These are phyloP conservation scores for Enteromius paludinosus DNA, from an alignment of 2,797 vertebrate genomes.

Conservation along the genomic window DNA sequence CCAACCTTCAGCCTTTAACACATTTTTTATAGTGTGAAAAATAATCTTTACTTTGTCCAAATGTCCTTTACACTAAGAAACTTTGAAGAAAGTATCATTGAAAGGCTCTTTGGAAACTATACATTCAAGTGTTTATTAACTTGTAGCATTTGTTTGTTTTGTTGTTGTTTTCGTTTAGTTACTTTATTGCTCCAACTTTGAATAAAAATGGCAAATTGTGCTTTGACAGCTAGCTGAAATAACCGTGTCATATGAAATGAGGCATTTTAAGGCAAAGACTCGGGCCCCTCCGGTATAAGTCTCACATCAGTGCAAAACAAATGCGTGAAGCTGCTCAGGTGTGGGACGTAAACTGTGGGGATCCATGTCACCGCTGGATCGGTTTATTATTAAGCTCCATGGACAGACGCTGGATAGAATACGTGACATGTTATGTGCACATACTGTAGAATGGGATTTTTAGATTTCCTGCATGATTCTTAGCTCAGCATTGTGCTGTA, in stretches of 20 bases:
- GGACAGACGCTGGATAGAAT: not conserved
- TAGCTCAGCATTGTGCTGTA: not conserved
- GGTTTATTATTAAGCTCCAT: not conserved
- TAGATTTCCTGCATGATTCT: not conserved
- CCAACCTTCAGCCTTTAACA: not conserved
- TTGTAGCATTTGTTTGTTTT: not conserved
- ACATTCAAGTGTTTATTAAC: not conserved
- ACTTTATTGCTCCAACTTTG: not conserved
- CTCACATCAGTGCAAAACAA: slow-evolving; percentile 90
- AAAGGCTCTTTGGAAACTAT: not conserved
- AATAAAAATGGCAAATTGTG: not conserved
- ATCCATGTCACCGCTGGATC: not conserved
- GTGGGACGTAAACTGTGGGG: slow-evolving; percentile 84
- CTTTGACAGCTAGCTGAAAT: not conserved
- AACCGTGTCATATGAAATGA: not conserved
- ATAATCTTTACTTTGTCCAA: not conserved
- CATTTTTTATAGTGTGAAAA: not conserved
- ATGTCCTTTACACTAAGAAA: not conserved
- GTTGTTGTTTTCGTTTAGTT: not conserved
- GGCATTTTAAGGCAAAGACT: not conserved
- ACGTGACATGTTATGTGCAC: not conserved
- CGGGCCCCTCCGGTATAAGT: slow-evolving; percentile 83
- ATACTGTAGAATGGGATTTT: not conserved
- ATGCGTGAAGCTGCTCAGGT: slow-evolving; percentile 85
- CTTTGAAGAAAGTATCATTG: not conserved